Base-by-base conservation (phyloP, 2,888 invertebrate species). In the Odontocerum albicorne region DNA sequence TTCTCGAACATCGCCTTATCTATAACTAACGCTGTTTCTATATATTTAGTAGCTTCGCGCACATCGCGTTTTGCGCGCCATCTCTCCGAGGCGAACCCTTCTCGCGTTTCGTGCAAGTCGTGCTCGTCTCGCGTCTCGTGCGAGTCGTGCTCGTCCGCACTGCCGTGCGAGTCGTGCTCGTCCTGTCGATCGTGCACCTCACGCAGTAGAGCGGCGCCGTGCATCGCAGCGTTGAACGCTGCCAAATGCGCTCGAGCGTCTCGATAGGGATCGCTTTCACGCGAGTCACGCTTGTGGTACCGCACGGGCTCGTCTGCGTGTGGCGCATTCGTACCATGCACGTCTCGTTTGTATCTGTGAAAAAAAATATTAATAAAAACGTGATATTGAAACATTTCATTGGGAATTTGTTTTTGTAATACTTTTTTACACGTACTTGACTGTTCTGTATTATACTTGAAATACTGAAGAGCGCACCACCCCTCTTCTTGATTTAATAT, bases 1-100 rank as follows among this genome's bases (percentile, higher is more conserved):
- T 90, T 88, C 67, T 93, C 93, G 72, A 95, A 95, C 94, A 98
- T 96, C 40, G 93, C 90, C 74, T 94, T 92, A 80, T 98, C 98
- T 65, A 96, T 90, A 63, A 98, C 90, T 64, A 98, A 83, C 46
- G 96, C 97, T 55, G 96, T 90, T 78, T 97, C 96, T 66, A 98
- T 90, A 81, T 92, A 96, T 75, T 96, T 96, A 62, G 92, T 92
- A 62, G 90, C 88, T 70, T 92, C 91, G 45, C 92, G 82, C 61
- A 94, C 92, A 77, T 96, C 95, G 57, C 94, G 80, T 68, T 76
- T 77, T 36, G 17, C 36, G 7, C 36, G 40, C 20, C 17, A n/a
- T 32, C 40, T 15, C 8, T n/a, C 40, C 3, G n/a, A n/a, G n/a
- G n/a, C n/a, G n/a, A n/a, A n/a, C n/a, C 8, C 6, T 13, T 40